Evolutionary conservation across 2,113 vertebrate species (phyloP).

Genomic region (Porphyrio hochstetteri): DNA sequence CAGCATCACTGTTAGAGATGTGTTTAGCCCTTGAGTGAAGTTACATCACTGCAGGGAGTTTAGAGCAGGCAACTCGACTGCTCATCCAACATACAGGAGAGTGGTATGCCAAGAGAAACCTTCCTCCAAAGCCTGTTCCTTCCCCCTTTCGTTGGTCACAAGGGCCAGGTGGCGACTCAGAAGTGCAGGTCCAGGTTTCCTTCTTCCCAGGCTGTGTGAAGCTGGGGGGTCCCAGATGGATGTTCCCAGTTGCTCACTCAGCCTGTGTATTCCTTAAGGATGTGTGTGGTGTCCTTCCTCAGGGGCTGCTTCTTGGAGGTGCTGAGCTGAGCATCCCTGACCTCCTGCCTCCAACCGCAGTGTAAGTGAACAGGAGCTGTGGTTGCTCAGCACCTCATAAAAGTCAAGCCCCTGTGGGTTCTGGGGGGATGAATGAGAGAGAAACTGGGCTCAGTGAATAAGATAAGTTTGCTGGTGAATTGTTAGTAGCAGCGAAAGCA

Average conservation of each 20-base stretch:
- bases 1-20: fast-evolving
- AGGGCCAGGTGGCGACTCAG: neutral
- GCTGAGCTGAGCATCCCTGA: neutral
- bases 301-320: neutral
- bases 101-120: neutral
- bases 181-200: fast-evolving
- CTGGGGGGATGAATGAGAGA: neutral
- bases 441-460: neutral
- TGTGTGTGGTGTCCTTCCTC: fast-evolving
- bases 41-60: fast-evolving
- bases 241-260: neutral
- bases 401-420: neutral
- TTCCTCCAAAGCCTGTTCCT: neutral
- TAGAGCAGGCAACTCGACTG: neutral
- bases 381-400: slow-evolving; percentile 27
- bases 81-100: neutral
- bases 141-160: neutral
- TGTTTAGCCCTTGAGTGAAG: neutral
- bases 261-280: neutral
- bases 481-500: neutral
- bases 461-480: neutral
- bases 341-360: neutral
- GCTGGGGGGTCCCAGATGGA: neutral
- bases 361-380: neutral
- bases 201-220: fast-evolving